Evolutionary conservation across 2,113 vertebrate genomes (phyloP), one percentile per base, ranked within the genome.

Genomic region (Ursus arctos): DNA sequence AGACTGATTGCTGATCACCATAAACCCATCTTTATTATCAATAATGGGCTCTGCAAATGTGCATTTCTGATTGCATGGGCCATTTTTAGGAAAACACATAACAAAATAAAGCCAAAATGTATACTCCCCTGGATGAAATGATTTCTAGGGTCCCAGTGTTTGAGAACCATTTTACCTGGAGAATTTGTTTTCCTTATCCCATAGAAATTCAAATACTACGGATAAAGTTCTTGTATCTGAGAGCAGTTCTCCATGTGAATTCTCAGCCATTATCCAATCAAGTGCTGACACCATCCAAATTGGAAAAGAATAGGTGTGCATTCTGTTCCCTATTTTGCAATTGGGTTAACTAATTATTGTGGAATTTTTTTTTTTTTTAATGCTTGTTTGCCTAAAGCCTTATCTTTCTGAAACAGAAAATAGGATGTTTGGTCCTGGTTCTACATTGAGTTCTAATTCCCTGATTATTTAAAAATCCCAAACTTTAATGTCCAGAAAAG

Each of bases 381-480:
- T 79, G 31, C 55, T 84, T 91, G 12, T 93, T 95, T 83, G 40
- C 57, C 57, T 57, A 80, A 88, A 74, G 76, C n/a, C 43, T 97
- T 96, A 88, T 91, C 90, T 97, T 51, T 33, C 85, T 65, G 63
- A 96, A 82, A 63, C 81, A 97, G 86, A 97, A 51, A 93, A 76
- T 74, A 90, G 51, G 33, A 67, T 63, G 63, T 85, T 91, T 81
- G 81, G 36, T 69, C 19, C 89, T 74, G 65, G 53, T 81, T 97
- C 49, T 93, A 76, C 28, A 57, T 88, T 91, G 89, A 69, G 26
- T 87, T 88, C 51, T 81, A 80, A 80, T 91, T 76, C 43, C 40
- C 26, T 76, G 55, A 36, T 88, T 84, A 63, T 43, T 87, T 87
- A 76, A 92, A 95, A 91, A 91, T 13, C n/a, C 19, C 79, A 83